Percentiles rank a stretch among this genome's conserved stretches.
These are phyloP conservation scores for Oceanodroma leucorhoa DNA, from an alignment of 2,797 vertebrate genomes.

Conservation along the genomic window DNA sequence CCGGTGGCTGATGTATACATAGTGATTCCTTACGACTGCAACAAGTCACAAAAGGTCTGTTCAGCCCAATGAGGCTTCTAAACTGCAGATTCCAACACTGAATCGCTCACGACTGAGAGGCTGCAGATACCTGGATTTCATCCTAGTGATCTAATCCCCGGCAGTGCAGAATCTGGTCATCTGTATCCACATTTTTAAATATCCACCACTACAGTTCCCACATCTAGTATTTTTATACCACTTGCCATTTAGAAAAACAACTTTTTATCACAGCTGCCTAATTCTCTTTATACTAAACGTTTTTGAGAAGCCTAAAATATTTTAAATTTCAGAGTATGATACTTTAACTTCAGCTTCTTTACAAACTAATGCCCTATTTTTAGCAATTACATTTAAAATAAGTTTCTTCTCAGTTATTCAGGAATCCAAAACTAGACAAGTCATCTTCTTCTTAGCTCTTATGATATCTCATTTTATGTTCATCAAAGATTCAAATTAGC, in stretches of 20 bases:
- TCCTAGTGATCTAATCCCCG: background rate
- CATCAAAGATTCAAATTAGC: conserved; percentile 67
- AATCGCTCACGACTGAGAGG: rapidly evolving
- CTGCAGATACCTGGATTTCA: background rate
- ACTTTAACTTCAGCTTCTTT: background rate
- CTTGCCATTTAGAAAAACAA: background rate
- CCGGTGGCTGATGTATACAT: rapidly evolving
- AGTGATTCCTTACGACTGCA: background rate
- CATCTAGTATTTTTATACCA: background rate
- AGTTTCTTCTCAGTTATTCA: conserved; percentile 7
- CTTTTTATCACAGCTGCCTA: background rate
- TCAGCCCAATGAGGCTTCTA: background rate
- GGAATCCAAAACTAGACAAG: background rate
- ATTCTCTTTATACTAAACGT: background rate
- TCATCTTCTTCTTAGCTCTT: conserved; percentile 37
- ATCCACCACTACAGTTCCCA: background rate
- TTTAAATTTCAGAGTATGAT: background rate
- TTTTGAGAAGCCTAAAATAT: background rate
- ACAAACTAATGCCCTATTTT: background rate
- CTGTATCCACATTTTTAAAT: background rate
- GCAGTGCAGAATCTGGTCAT: background rate
- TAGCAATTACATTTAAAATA: background rate
- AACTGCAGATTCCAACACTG: background rate
- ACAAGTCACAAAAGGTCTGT: background rate
- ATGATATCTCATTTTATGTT: conserved; percentile 35